Percentiles rank a stretch among this genome's conserved stretches.
Conservation (phyloP, 2,113 vertebrate genomes). For the Apodemus speciosus region DNA sequence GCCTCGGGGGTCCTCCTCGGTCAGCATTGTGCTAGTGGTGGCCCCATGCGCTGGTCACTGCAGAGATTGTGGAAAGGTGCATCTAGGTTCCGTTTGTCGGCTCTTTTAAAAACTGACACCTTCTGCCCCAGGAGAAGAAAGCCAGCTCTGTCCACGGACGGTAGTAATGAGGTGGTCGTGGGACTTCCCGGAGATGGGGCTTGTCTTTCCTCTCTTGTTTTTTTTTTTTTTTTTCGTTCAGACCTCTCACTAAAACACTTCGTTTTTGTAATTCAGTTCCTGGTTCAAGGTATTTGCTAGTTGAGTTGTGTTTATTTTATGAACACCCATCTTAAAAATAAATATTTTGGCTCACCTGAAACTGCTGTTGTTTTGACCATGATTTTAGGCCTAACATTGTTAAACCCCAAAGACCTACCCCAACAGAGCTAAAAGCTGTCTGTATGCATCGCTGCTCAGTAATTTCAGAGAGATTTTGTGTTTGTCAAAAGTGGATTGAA, state of each 20-base stretch:
- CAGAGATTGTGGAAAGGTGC: not conserved
- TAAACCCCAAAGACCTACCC: not conserved
- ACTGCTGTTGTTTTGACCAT: constrained; percentile 54
- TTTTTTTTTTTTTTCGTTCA: not conserved
- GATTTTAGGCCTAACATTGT: not conserved
- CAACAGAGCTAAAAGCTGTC: not conserved
- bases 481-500: not conserved
- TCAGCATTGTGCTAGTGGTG: not conserved
- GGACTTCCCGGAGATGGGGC: not conserved
- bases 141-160: accelerated
- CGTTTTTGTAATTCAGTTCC: not conserved
- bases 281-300: not conserved
- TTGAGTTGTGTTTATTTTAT: not conserved
- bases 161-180: not conserved
- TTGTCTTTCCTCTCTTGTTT: not conserved
- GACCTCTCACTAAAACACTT: not conserved
- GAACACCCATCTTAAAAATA: not conserved
- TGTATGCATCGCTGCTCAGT: not conserved
- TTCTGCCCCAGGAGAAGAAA: not conserved
- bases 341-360: not conserved
- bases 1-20: not conserved
- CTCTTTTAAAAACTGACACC: not conserved
- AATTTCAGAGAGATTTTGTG: not conserved
- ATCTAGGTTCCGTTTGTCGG: not conserved
- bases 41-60: not conserved